phyloP scores from a whole-genome alignment of 2,113 vertebrate genomes.

The Callipepla californica region DNA sequence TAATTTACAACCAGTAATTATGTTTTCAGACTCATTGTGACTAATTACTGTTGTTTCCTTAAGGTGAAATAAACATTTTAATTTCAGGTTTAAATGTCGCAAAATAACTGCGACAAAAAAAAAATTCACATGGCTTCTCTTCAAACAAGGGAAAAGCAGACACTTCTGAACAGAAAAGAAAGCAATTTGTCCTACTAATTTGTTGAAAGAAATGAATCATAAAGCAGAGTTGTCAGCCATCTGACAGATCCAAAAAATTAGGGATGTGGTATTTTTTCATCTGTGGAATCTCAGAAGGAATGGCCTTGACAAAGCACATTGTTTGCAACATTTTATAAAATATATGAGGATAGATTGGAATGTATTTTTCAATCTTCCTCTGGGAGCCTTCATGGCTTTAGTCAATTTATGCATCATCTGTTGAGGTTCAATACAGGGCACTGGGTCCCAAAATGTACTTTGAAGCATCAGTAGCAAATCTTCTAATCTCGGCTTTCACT shows the following conservation, averaged over 20 bases:
- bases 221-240: not conserved
- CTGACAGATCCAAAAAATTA: not conserved
- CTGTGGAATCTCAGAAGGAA: not conserved
- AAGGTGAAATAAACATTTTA: not conserved
- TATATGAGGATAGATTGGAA: not conserved
- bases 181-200: constrained; percentile 19
- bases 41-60: not conserved
- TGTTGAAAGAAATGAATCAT: not conserved
- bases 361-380: constrained; percentile 10
- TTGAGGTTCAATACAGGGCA: constrained; percentile 42
- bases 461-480: constrained; percentile 49
- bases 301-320: not conserved
- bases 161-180: not conserved
- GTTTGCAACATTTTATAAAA: not conserved
- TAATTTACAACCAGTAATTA: constrained; percentile 5
- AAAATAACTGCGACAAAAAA: not conserved
- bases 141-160: not conserved
- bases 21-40: not conserved
- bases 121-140: not conserved
- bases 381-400: constrained; percentile 27
- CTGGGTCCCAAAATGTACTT: constrained; percentile 23
- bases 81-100: not conserved
- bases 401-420: constrained; percentile 51
- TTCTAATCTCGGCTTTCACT: constrained; percentile 28
- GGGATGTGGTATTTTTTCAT: not conserved